A percentile compares a stretch with the other conserved stretches of the same genome.
These are phyloP conservation scores for Ctena decussata DNA, from an alignment of 2,888 invertebrate genomes.

Conservation along the genomic window DNA sequence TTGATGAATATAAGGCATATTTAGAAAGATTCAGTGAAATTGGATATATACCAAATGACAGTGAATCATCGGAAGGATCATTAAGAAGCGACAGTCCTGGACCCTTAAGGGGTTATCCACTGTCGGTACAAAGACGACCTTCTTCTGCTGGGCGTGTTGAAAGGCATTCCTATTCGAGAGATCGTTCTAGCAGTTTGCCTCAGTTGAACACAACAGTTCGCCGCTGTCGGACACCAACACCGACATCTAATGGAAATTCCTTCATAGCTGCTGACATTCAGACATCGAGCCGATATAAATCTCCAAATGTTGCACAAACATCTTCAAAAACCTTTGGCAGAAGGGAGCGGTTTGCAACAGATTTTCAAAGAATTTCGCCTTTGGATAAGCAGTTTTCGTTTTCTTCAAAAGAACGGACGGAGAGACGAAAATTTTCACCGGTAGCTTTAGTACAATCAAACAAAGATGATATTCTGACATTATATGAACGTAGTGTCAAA, in stretches of 20 bases:
- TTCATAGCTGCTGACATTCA: not conserved
- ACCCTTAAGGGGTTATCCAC: not conserved
- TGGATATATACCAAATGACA: not conserved
- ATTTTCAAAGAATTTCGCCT: not conserved
- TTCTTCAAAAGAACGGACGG: not conserved
- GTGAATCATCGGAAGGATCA: constrained; percentile 2
- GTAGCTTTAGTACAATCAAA: not conserved
- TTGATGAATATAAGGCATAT: not conserved
- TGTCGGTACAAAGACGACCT: not conserved
- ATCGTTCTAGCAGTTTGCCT: not conserved
- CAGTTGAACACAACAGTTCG: not conserved
- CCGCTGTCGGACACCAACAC: not conserved
- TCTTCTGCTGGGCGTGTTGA: not conserved
- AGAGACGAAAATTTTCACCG: not conserved
- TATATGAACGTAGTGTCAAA: not conserved
- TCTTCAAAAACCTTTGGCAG: not conserved
- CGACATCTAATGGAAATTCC: not conserved
- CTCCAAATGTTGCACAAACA: not conserved
- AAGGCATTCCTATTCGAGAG: not conserved
- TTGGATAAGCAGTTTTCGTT: not conserved
- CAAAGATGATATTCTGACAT: not conserved
- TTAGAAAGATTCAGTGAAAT: not conserved
- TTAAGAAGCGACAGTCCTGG: not conserved
- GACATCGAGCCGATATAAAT: not conserved
- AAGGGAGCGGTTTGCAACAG: not conserved